phyloP scores from a whole-genome alignment of 1,140 invertebrate species.

The Camponotus vicinus region DNA sequence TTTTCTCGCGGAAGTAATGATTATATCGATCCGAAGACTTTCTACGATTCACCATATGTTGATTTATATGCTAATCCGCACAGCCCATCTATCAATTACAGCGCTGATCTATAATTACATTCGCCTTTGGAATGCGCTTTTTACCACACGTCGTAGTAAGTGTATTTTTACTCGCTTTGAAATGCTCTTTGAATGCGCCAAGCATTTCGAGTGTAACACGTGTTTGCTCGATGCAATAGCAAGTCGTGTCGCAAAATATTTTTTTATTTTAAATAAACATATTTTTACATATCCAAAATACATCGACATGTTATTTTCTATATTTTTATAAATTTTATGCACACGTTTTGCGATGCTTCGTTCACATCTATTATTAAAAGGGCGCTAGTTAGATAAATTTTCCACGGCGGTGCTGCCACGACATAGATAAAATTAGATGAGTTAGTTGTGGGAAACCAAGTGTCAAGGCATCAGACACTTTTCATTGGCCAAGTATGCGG shows the following conservation, averaged over 20 bases:
- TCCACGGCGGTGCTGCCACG: neutral
- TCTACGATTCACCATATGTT: conserved; percentile 53
- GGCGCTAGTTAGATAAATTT: conserved; percentile 32
- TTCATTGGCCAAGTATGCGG: conserved; percentile 68
- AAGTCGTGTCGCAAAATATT: neutral
- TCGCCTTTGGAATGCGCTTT: conserved; percentile 42
- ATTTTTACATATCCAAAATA: neutral
- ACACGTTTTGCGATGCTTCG: neutral
- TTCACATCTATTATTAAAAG: neutral
- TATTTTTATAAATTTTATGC: neutral
- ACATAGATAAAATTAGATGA: conserved; percentile 45
- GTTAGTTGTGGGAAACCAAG: conserved; percentile 44
- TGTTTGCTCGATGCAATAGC: neutral
- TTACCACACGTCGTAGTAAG: neutral
- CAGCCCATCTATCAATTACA: conserved; percentile 33
- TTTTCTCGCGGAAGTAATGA: conserved; percentile 52
- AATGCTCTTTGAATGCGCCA: conserved; percentile 36
- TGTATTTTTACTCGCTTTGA: conserved; percentile 15
- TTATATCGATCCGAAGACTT: conserved; percentile 49
- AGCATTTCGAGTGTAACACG: conserved; percentile 26
- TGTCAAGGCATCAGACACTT: conserved; percentile 43
- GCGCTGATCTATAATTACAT: conserved; percentile 46
- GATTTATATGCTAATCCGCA: conserved; percentile 60
- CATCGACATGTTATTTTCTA: neutral
- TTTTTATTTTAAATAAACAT: neutral